These are phyloP conservation scores for Endotricha flammealis DNA, from an alignment of 2,888 invertebrate genomes.

Conservation along the genomic window DNA sequence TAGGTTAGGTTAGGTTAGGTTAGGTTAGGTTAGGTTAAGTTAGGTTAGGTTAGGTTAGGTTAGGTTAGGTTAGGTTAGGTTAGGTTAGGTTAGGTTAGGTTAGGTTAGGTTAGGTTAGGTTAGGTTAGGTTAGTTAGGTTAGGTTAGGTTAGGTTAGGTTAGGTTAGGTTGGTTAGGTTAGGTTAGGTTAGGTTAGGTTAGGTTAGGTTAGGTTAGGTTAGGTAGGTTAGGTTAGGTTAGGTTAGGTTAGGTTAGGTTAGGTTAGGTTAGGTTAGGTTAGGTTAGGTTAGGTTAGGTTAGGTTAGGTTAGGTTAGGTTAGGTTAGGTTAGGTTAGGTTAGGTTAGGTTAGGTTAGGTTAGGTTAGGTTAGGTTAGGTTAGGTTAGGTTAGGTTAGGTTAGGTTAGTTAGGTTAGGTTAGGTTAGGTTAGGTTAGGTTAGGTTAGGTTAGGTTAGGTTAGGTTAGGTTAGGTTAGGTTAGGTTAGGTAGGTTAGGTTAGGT, in stretches of 20 bases:
- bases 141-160: conserved; percentile 19
- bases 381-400: conserved; percentile 15
- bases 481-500: too few relatives aligned
- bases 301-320: conserved; percentile 14
- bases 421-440: conserved; percentile 17
- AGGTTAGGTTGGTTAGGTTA: too few relatives aligned
- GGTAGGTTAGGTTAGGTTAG: conserved; percentile 12
- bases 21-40: conserved; percentile 20
- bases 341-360: conserved; percentile 12
- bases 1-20: conserved; percentile 19
- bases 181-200: conserved; percentile 11
- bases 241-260: conserved; percentile 12
- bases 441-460: conserved; percentile 16
- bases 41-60: conserved; percentile 21
- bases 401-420: conserved; percentile 15
- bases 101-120: conserved; percentile 19
- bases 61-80: conserved; percentile 19
- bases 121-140: conserved; percentile 20
- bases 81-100: conserved; percentile 14
- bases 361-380: conserved; percentile 9
- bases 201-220: too few relatives aligned
- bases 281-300: conserved; percentile 10
- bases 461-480: conserved; percentile 13
- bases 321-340: conserved; percentile 15
- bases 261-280: conserved; percentile 9